These are phyloP conservation scores for Meandrina meandrites DNA, from an alignment of 92 coral and sea anemone species.

Conservation along the genomic window DNA sequence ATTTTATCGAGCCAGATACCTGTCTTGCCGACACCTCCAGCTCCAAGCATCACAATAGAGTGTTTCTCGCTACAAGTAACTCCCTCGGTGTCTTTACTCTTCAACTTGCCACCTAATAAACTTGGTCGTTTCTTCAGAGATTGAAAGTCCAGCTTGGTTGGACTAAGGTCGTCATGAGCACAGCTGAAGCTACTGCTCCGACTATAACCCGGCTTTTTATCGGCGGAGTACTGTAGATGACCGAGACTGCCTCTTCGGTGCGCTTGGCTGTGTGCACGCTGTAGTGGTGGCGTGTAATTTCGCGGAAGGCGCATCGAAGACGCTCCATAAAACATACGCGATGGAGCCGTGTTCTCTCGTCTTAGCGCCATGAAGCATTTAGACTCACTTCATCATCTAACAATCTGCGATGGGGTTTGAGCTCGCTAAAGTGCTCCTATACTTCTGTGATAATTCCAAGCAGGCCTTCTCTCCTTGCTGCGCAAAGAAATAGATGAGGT, in stretches of 20 bases:
- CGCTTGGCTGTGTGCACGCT: neutral
- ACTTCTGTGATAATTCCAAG: neutral
- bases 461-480: conserved; percentile 6
- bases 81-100: conserved; percentile 41
- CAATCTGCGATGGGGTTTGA: neutral
- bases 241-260: conserved; percentile 37
- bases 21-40: conserved; percentile 96
- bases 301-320: conserved; percentile 36
- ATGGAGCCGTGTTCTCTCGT: conserved; percentile 17
- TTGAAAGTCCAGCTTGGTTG: conserved; percentile 30
- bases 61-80: conserved; percentile 68
- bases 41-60: conserved; percentile 83
- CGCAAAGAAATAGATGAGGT: conserved; percentile 41
- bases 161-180: conserved; percentile 13
- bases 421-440: neutral
- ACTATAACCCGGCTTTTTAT: neutral
- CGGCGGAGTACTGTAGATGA: conserved; percentile 5
- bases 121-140: conserved; percentile 61
- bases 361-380: conserved; percentile 20
- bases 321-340: conserved; percentile 11
- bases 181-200: conserved; percentile 37
- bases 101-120: conserved; percentile 36
- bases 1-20: conserved; percentile 33
- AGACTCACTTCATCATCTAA: neutral
- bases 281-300: conserved; percentile 36